phyloP scores from a whole-genome alignment of 2,113 vertebrate genomes.

The Cyanistes caeruleus region DNA sequence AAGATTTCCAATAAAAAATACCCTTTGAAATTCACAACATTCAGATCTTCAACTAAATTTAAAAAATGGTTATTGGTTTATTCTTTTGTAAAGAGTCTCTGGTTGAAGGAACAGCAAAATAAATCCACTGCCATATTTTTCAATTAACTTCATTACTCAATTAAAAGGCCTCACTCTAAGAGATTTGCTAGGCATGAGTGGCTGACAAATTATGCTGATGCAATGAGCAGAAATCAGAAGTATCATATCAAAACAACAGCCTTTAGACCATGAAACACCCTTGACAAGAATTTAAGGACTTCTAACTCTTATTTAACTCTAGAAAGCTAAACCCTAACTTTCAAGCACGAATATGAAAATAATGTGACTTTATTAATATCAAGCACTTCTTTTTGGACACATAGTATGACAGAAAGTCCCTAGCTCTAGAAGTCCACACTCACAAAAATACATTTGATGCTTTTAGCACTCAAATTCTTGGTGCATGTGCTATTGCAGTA shows the following conservation, averaged over 20 bases:
- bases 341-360: not conserved
- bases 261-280: not conserved
- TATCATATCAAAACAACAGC: not conserved
- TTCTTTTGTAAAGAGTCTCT: not conserved
- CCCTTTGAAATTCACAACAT: not conserved
- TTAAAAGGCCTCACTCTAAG: not conserved
- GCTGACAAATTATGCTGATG: not conserved
- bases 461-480: not conserved
- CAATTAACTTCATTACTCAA: not conserved
- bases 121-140: not conserved
- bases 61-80: not conserved
- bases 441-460: not conserved
- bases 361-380: not conserved
- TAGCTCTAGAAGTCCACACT: accelerated
- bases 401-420: not conserved
- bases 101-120: not conserved
- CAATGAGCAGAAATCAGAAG: not conserved
- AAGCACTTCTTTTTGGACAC: not conserved
- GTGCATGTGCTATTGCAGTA: not conserved
- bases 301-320: not conserved
- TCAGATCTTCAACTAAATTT: not conserved
- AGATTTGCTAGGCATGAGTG: not conserved
- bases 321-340: not conserved
- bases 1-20: not conserved
- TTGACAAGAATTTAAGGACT: not conserved